Base-by-base conservation (phyloP, 2,797 vertebrate species). In the Dallia pectoralis region DNA sequence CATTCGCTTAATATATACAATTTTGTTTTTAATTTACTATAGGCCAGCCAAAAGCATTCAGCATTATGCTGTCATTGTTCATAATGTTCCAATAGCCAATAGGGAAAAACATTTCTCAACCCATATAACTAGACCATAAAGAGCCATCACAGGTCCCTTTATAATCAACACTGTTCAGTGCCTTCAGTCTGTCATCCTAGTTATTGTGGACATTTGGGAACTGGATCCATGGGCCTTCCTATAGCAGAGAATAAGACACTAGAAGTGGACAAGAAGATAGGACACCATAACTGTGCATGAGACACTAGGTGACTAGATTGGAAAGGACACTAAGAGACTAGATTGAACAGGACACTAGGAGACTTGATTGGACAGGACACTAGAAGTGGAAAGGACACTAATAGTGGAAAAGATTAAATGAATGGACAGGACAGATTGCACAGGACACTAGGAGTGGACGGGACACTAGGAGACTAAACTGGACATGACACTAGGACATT, bases 181-280 rank as follows among this genome's bases (percentile, higher is more conserved):
- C 67, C 25, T 76, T 72, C 47, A 44, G 59, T 36, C 78, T 70
- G 61, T 66, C 75, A 73, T 51, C 62, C 14, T 12, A 47, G 53
- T 27, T 27, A 68, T 59, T 68, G 69, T 79, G 69, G 65, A 81
- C 27, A 48, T 66, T 71, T 47, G 53, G 74, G 83, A 85, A 79
- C 72, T 75, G 79, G 64, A 85, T 76, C 74, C 65, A 82, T 77
- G 77, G 79, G 82, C 82, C 68, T 75, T 40, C n/a, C 19, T 25
- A 33, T 56, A 62, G 33, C 2, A 81, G 77, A 70, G 71, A 40
- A 40, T 40, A 9, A 9, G 36, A 40, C 4, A 40, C 36, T 40
- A 40, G 36, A 9, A 3, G 36, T 40, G 36, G 36, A 9, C 36
- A 40, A 7, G 36, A 1, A 6, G 9, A 40, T 40, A 0, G 36